These are phyloP conservation scores for Cebus imitator DNA, from an alignment of 2,113 vertebrate genomes.

Conservation along the genomic window DNA sequence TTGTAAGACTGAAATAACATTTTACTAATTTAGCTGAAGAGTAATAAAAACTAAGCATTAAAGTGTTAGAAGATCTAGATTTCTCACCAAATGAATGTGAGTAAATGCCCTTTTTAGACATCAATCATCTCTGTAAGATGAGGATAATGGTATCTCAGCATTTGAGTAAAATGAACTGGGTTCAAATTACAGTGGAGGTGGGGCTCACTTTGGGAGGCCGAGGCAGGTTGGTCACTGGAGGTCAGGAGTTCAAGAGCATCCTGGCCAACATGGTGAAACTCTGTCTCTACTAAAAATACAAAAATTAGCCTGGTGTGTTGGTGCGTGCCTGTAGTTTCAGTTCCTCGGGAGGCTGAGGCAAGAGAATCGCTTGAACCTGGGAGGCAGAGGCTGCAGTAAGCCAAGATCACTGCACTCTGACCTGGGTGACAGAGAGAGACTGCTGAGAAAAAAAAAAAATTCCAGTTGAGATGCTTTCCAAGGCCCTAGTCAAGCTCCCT, in stretches of 20 bases:
- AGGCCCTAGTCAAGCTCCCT: not conserved
- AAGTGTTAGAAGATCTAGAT: not conserved
- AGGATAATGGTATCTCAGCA: not conserved
- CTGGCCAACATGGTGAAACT: too few species aligned
- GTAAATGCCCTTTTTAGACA: not conserved
- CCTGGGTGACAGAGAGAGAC: too few species aligned
- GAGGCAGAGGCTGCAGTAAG: too few species aligned
- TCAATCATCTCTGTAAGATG: not conserved
- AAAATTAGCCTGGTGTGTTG: too few species aligned
- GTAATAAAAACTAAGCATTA: conserved; percentile 40
- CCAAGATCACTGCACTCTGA: too few species aligned
- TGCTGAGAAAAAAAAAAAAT: not conserved
- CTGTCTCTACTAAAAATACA: too few species aligned
- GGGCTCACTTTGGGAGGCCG: too few species aligned
- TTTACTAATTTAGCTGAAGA: conserved; percentile 47
- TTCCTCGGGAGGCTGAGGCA: too few species aligned
- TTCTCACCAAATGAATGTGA: not conserved
- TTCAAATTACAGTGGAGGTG: not conserved
- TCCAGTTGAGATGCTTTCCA: not conserved
- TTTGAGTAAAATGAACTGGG: not conserved
- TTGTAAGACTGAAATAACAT: conserved; percentile 25
- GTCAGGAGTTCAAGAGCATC: too few species aligned
- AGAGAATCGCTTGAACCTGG: too few species aligned
- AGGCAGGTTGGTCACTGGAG: too few species aligned
- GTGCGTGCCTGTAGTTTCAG: too few species aligned